Evolutionary conservation across 2,113 vertebrate species (phyloP).

Genomic region (Centropristis striata): DNA sequence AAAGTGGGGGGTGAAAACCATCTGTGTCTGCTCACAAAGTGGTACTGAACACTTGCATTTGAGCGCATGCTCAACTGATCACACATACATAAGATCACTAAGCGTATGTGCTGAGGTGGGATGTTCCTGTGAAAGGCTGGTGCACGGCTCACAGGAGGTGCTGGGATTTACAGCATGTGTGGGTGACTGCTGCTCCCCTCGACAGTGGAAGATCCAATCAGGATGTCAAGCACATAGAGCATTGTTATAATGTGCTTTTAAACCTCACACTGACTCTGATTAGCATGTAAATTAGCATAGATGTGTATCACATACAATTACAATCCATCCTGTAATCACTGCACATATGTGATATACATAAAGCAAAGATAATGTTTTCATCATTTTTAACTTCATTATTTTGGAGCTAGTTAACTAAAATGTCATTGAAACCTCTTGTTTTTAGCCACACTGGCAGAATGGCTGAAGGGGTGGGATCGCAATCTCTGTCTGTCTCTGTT

Average conservation of each 20-base stretch:
- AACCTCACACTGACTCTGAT: conserved; percentile 26
- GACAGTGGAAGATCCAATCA: conserved; percentile 23
- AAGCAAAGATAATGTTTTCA: background rate
- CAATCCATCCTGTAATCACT: background rate
- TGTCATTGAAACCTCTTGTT: background rate
- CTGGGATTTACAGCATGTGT: conserved; percentile 54
- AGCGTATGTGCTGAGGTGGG: conserved; percentile 60
- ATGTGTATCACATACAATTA: background rate
- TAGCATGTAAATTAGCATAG: conserved; percentile 7
- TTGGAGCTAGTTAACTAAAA: background rate
- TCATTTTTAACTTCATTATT: background rate
- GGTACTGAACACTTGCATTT: conserved; percentile 49
- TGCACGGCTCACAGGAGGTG: conserved; percentile 33
- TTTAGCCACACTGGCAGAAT: background rate
- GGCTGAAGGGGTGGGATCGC: background rate
- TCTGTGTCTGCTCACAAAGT: conserved; percentile 58
- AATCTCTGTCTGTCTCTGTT: too few species aligned
- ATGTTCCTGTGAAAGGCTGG: conserved; percentile 60
- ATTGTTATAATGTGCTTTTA: conserved; percentile 11
- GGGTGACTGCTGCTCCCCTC: conserved; percentile 39
- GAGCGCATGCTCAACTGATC: conserved; percentile 56
- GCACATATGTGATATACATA: background rate
- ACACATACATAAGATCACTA: conserved; percentile 55
- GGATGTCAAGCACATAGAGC: conserved; percentile 12
- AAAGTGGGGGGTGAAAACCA: conserved; percentile 14